phyloP scores from a whole-genome alignment of 2,888 invertebrate genomes.

The Dione vanillae region DNA sequence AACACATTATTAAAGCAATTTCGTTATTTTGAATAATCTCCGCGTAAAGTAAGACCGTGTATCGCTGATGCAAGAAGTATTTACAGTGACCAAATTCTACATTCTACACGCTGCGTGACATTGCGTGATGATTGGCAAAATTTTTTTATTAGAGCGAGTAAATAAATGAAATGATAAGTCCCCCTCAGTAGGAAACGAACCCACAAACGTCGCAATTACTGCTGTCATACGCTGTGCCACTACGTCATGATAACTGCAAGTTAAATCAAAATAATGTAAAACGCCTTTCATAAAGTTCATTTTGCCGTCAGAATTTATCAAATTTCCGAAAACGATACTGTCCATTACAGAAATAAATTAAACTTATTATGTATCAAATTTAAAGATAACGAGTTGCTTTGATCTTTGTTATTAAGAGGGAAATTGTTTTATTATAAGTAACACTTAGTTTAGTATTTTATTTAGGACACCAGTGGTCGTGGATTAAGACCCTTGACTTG shows the following conservation, averaged over 20 bases:
- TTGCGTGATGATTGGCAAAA: neutral
- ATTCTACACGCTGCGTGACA: neutral
- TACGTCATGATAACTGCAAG: too few relatives aligned
- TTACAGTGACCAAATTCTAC: neutral
- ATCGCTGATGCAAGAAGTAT: neutral
- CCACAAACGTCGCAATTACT: neutral
- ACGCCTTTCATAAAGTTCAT: neutral
- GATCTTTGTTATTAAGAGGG: neutral
- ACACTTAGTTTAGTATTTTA: neutral
- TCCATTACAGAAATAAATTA: neutral
- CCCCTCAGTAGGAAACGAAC: too few relatives aligned
- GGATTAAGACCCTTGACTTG: too few relatives aligned
- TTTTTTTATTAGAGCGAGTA: too few relatives aligned
- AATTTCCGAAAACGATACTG: conserved; percentile 12
- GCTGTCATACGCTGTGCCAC: too few relatives aligned
- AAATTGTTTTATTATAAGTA: neutral
- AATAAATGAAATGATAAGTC: too few relatives aligned
- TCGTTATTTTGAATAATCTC: neutral
- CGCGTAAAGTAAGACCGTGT: neutral
- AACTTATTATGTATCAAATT: conserved; percentile 8
- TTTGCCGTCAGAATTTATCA: conserved; percentile 3
- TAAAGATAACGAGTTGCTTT: conserved; percentile 1
- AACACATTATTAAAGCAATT: neutral
- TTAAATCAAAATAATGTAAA: conserved; percentile 1
- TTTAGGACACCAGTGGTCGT: neutral